Conservation (phyloP, 2,797 vertebrate genomes). For the Chiloscyllium punctatum region DNA sequence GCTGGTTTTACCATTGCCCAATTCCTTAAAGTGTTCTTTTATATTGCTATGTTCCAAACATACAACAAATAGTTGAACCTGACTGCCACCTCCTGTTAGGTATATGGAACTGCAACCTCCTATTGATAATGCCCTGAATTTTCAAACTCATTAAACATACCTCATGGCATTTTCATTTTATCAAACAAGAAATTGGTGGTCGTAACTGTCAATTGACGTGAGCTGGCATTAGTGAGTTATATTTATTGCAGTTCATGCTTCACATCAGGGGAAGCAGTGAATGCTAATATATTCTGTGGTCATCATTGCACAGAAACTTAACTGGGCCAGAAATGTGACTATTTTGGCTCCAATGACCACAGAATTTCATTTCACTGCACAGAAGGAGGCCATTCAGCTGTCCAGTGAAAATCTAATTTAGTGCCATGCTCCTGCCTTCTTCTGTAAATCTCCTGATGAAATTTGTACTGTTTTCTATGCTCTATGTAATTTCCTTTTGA, state of each 20-base stretch:
- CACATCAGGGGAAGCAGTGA: not conserved
- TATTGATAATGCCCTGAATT: not conserved
- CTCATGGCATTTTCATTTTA: not conserved
- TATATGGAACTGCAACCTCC: not conserved
- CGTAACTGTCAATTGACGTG: not conserved
- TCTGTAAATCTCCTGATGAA: too few relatives aligned
- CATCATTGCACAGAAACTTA: not conserved
- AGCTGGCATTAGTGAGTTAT: not conserved
- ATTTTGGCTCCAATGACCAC: not conserved
- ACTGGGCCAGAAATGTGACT: not conserved
- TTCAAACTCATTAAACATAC: not conserved
- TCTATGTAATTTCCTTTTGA: too few relatives aligned
- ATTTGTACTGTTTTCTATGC: too few relatives aligned
- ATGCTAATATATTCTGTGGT: not conserved
- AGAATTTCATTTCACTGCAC: not conserved
- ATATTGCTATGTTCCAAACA: not conserved
- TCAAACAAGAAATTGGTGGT: not conserved
- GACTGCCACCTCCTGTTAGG: not conserved
- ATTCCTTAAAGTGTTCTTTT: not conserved
- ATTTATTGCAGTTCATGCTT: not conserved
- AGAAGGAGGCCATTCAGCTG: too few relatives aligned
- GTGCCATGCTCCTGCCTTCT: too few relatives aligned
- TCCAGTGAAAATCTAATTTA: too few relatives aligned
- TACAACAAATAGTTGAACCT: not conserved
- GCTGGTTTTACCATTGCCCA: not conserved